Conservation (phyloP, 2,797 vertebrate species). For the Phrynocephalus guinanensis region DNA sequence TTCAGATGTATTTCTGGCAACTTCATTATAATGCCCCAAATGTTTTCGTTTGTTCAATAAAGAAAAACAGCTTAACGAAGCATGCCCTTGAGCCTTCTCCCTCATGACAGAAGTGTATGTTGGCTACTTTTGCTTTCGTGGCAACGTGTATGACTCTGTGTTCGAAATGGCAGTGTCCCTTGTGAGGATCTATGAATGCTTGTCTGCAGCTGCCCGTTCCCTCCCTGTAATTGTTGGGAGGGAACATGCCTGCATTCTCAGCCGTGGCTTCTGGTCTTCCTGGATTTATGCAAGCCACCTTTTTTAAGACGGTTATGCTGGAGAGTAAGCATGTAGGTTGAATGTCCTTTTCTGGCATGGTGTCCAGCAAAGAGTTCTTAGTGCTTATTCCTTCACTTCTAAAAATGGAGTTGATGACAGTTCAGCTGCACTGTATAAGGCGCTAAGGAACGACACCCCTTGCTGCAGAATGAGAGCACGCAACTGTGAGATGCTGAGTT, state of each 20-base stretch:
- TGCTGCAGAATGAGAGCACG: background rate
- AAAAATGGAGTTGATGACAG: slow-evolving; percentile 8
- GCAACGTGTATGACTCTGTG: slow-evolving; percentile 40
- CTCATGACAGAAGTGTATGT: slow-evolving; percentile 37
- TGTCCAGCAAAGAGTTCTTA: accelerated
- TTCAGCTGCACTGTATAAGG: background rate
- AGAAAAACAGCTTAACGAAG: background rate
- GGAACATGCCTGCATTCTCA: background rate
- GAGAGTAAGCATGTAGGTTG: background rate
- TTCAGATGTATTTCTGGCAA: background rate
- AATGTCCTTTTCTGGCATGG: accelerated
- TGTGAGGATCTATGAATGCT: slow-evolving; percentile 46
- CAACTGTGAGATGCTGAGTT: background rate
- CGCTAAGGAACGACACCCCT: background rate
- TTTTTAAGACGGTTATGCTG: background rate
- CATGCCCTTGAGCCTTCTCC: background rate
- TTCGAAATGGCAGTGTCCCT: slow-evolving; percentile 40
- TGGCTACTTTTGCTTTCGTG: background rate
- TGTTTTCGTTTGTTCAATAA: background rate
- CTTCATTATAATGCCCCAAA: background rate
- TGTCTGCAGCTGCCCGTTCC: slow-evolving; percentile 21
- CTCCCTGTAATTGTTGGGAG: slow-evolving; percentile 17
- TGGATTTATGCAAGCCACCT: background rate
- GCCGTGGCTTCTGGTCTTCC: background rate
- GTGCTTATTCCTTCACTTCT: background rate